Conservation (phyloP, 2,113 vertebrate species). For the Spea multiplicata region DNA sequence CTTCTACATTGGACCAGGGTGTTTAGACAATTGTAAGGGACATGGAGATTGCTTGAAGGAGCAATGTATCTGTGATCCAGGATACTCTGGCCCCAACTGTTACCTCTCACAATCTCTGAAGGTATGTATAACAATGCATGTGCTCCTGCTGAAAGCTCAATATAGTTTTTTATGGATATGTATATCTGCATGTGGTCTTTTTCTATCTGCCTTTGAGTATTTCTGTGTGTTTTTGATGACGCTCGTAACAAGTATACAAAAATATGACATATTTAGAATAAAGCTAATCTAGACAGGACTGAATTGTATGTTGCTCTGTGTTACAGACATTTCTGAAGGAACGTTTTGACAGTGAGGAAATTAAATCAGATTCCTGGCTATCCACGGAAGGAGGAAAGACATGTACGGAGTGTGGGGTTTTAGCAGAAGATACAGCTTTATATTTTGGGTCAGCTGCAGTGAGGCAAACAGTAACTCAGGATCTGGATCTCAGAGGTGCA, state of each 20-base stretch:
- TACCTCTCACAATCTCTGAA: constrained; percentile 83
- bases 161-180: no score
- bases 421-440: constrained; percentile 88
- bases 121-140: constrained; percentile 63
- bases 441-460: constrained; percentile 89
- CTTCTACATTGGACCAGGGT: constrained; percentile 93
- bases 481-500: constrained; percentile 91
- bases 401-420: constrained; percentile 88
- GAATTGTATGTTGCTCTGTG: not conserved
- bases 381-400: constrained; percentile 87
- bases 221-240: no score
- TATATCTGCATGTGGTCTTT: no score
- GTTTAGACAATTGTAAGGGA: constrained; percentile 85
- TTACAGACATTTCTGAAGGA: constrained; percentile 90
- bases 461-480: constrained; percentile 87
- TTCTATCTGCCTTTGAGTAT: no score
- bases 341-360: constrained; percentile 91
- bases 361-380: constrained; percentile 88
- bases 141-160: not conserved
- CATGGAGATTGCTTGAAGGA: constrained; percentile 94
- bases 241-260: no score
- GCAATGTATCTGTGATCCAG: constrained; percentile 91
- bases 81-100: constrained; percentile 88
- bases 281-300: no score
- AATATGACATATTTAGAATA: no score